Percentiles rank a stretch among this genome's conserved stretches.
Evolutionary conservation across 2,888 invertebrate genomes (phyloP).

Genomic region (Lymantria dispar): DNA sequence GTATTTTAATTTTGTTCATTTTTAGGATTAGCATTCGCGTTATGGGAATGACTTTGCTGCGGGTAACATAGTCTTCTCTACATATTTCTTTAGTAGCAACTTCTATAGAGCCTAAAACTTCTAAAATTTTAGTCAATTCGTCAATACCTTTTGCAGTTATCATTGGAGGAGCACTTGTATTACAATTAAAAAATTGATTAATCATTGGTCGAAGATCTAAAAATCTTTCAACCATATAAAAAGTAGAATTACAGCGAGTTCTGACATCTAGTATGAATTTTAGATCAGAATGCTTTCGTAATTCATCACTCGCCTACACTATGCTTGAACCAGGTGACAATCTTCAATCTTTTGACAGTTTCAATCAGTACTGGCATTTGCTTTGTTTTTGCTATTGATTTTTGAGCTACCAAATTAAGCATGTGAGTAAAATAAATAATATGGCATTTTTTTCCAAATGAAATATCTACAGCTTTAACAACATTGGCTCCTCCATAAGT

Average conservation of each 20-base stretch:
- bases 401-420: conserved; percentile 27
- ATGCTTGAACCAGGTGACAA: conserved; percentile 41
- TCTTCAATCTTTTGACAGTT: conserved; percentile 33
- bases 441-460: conserved; percentile 31
- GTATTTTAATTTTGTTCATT: neutral
- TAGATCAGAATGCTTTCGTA: conserved; percentile 7
- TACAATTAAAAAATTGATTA: no score
- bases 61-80: conserved; percentile 13
- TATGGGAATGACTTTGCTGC: neutral
- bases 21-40: neutral
- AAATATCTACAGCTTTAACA: conserved; percentile 31
- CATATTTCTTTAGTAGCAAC: conserved; percentile 2
- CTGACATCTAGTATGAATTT: conserved; percentile 13
- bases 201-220: no score
- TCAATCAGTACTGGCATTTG: conserved; percentile 23
- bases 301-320: conserved; percentile 19
- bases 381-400: conserved; percentile 8
- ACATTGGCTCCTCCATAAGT: conserved; percentile 40
- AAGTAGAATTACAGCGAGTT: conserved; percentile 15
- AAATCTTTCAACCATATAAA: neutral
- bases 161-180: neutral
- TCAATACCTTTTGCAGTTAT: neutral
- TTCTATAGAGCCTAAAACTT: neutral
- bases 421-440: conserved; percentile 7
- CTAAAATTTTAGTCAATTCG: neutral